Evolutionary conservation across 2,113 vertebrate species (phyloP), one percentile per base, ranked within the genome.

Genomic region (Trogon surrucura): DNA sequence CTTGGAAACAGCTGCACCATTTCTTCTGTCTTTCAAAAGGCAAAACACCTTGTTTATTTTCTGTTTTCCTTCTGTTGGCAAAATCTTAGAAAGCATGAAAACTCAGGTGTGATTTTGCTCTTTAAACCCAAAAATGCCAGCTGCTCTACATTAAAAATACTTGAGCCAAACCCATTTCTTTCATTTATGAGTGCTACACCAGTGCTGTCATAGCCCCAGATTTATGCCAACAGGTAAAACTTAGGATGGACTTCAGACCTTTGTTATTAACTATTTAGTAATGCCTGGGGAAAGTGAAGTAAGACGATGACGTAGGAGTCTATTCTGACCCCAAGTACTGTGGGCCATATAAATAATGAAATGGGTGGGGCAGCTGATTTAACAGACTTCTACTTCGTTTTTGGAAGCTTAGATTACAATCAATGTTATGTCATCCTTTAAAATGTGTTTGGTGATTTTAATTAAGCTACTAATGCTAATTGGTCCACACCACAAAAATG

Each of bases 341-440:
- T 64, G 85, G 82, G 72, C 30, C 30, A 22, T 81, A 65, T 67
- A 94, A 92, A 95, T 69, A 86, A 89, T 4, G 1, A 75, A 71
- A 66, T 5, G 72, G 89, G 91, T 94, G 77, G 78, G 65, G 70
- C 38, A 77, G 73, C 1, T 91, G 80, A 91, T 96, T 41, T 90
- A 96, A 88, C 27, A 67, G 64, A 77, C 15, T 80, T 79, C 48
- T 26, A 26, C 48, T 58, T 95, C 45, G 67, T 84, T 94, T 95
- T 89, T 93, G 72, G 47, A 87, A 92, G 69, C 38, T 54, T 70
- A 91, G 96, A 96, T 95, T 79, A 91, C 83, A 88, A 96, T 93
- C 90, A 91, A 75, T 60, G 61, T 80, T 93, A 93, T 84, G 72
- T 89, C 89, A 96, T 75, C 23, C 47, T 86, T 88, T 69, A 88